Base-by-base conservation (phyloP, 2,797 vertebrate species). In the Huso huso region DNA sequence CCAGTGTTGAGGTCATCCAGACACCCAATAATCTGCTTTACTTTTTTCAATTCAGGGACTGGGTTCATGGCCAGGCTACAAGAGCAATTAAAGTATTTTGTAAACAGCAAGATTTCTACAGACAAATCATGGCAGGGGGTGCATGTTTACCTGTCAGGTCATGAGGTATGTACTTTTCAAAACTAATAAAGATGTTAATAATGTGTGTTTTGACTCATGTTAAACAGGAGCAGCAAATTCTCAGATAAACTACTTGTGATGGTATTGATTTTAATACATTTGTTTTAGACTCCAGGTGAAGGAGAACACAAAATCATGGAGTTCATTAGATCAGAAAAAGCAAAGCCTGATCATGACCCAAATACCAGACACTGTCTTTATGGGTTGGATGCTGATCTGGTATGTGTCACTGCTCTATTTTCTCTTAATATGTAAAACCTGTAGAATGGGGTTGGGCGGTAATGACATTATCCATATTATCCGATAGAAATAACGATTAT, bases 241-340 rank as follows among this genome's bases (percentile, higher is more conserved):
- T 37, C 37, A 37, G 37, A 5, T 37, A 37, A 37, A 37, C 37
- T 37, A 37, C 37, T 37, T 37, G 37, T 37, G 37, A 4, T 37
- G 37, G 37, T 37, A 37, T 37, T 53, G 9, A 37, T n/a, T 12
- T 10, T 37, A 49, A 51, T 37, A 37, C 2, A 61, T 37, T 37
- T 37, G 37, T 13, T 48, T 11, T 74, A 99, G 96, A 98, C 96
- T 51, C 96, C 96, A 1, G 96, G 97, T 52, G 97, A 99, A 86
- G 97, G 97, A 75, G 97, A 99, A 70, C 97, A 99, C 74, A 99
- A 99, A 87, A 99, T 99, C 81, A 99, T 99, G 97, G 96, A 98
- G 83, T 99, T 99, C 81, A 98, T 99, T 78, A 93, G 96, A 78
- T 94, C 95, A 2, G 94, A 98, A 83, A 96, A 89, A 77, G 68